Evolutionary conservation across 2,113 vertebrate genomes (phyloP).

Genomic region (Sander vitreus): DNA sequence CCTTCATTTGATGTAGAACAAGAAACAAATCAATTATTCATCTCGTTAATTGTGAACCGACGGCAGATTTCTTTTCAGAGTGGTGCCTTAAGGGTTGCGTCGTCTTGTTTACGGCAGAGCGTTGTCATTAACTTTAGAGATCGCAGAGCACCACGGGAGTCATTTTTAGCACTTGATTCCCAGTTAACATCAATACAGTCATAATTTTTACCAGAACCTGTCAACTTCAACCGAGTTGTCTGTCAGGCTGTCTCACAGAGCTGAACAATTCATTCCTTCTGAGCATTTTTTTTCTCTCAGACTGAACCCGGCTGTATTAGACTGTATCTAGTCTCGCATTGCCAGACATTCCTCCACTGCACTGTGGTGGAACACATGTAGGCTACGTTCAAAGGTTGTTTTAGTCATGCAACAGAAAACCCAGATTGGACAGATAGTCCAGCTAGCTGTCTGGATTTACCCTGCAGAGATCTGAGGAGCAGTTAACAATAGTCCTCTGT

Average conservation of each 20-base stretch:
- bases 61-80: constrained; percentile 6
- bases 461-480: too few relatives aligned
- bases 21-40: constrained; percentile 49
- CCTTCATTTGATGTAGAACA: constrained; percentile 43
- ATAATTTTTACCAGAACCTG: neutral
- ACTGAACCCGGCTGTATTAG: neutral
- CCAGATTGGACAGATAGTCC: too few relatives aligned
- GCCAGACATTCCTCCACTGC: too few relatives aligned
- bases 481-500: neutral
- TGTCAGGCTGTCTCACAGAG: constrained; percentile 13
- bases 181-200: neutral
- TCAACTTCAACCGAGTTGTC: constrained; percentile 21
- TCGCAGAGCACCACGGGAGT: neutral
- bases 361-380: too few relatives aligned
- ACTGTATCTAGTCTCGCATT: too few relatives aligned
- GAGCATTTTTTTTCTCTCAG: neutral
- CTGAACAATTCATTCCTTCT: constrained; percentile 11
- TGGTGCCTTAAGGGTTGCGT: neutral
- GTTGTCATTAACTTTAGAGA: constrained; percentile 20
- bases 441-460: too few relatives aligned
- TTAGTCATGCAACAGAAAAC: too few relatives aligned
- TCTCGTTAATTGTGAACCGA: constrained; percentile 32
- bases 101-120: neutral
- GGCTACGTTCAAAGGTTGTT: too few relatives aligned
- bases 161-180: neutral